phyloP scores from a whole-genome alignment of 2,888 invertebrate genomes.

The Polylopha cassiicola region DNA sequence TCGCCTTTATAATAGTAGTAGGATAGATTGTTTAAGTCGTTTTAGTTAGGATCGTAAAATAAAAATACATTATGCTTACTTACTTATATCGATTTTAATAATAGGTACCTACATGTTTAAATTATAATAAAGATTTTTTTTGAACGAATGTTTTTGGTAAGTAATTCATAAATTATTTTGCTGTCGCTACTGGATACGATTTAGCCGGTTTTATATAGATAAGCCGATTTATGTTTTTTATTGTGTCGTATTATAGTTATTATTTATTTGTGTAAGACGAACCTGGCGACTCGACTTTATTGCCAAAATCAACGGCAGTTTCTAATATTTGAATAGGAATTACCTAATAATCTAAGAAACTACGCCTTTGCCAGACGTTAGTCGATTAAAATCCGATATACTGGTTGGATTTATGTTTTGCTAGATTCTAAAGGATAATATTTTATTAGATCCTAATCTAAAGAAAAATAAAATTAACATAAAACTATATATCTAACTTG shows the following conservation, averaged over 20 bases:
- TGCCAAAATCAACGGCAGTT: constrained; percentile 52
- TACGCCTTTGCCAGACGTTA: constrained; percentile 28
- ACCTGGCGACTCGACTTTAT: constrained; percentile 50
- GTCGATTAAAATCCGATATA: constrained; percentile 45
- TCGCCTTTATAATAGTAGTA: no score
- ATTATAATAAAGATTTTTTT: no score
- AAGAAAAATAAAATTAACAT: no score
- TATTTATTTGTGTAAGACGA: constrained; percentile 52
- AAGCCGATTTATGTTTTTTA: constrained; percentile 76
- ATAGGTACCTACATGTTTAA: no score
- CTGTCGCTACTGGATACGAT: constrained; percentile 55
- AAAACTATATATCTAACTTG: no score
- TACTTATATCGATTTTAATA: no score
- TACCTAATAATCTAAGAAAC: constrained; percentile 21
- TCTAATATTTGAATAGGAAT: constrained; percentile 46
- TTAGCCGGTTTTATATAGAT: constrained; percentile 74
- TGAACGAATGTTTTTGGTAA: no score
- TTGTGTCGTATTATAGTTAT: constrained; percentile 61
- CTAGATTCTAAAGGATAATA: constrained; percentile 8
- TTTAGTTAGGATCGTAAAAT: no score
- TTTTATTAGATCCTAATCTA: no score
- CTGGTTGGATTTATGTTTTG: constrained; percentile 25
- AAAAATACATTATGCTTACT: no score
- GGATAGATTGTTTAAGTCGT: no score
- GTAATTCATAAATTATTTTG: constrained; percentile 29